Base-by-base conservation (phyloP, 2,888 invertebrate species). In the Sminthurides aquaticus region DNA sequence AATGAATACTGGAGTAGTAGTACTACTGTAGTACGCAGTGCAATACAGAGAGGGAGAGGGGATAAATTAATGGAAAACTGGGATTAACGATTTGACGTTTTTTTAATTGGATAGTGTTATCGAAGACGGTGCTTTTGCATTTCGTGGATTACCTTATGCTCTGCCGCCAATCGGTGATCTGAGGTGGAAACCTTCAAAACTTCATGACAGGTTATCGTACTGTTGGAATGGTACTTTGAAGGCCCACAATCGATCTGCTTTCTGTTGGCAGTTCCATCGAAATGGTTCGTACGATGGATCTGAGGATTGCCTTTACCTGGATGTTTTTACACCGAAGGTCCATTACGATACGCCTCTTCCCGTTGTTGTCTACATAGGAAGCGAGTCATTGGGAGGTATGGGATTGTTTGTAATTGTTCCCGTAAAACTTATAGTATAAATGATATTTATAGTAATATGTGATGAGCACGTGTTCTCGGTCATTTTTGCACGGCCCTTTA, bases 221-320 rank as follows among this genome's bases (percentile, higher is more conserved):
- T 91, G 91, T 77, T 91, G 90, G 90, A 88, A 88, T 75, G 87
- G 84, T 28, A 90, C 88, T 0, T 81, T 85, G 25, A 77, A 83
- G 68, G 86, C 86, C 1, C 86, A 67, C 26, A 65, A 62, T 43
- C 26, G 65, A 20, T 34, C 63, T 8, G 83, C 85, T 0, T 79
- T 83, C 0, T 91, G 91, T 77, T 80, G 85, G 74, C 91, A 91
- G 77, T 82, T 87, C 57, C 81, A 86, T 64, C 82, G 84, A 64
- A 85, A 87, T 73, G 85, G 86, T 25, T 84, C 83, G 0, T 79
- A 84, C 20, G 80, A 82, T n/a, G 90, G 90, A 0, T 80, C 81
- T 2, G 93, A 93, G 78, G 87, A 92, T 77, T 93, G 93, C 74
- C 80, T 93, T 48, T 89, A 88, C 22, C 79, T 93, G 8, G 91